Evolutionary conservation across 2,797 vertebrate genomes (phyloP).

Genomic region (Scyliorhinus canicula): DNA sequence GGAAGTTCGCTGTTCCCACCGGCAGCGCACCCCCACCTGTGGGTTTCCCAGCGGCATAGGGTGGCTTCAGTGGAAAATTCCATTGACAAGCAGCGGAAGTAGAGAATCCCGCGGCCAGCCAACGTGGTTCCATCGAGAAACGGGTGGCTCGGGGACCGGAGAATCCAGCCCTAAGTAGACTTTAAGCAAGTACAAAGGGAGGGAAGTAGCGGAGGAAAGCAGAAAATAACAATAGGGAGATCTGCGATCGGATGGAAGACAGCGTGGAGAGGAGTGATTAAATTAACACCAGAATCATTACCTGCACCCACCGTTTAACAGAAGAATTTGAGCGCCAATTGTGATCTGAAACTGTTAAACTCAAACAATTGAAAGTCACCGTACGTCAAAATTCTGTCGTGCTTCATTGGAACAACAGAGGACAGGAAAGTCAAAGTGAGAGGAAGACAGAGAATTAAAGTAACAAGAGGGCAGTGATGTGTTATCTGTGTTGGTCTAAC

Average conservation of each 20-base stretch:
- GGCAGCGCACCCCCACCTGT: too few species aligned
- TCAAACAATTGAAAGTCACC: background rate
- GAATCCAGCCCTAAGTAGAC: too few species aligned
- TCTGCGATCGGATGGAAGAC: background rate
- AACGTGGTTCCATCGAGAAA: too few species aligned
- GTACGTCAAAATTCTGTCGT: background rate
- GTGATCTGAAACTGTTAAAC: background rate
- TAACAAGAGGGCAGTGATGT: too few species aligned
- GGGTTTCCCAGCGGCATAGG: too few species aligned
- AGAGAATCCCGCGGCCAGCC: too few species aligned
- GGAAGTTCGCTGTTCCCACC: too few species aligned
- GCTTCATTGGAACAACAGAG: background rate
- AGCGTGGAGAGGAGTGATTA: background rate
- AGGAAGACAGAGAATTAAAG: background rate
- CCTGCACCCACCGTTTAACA: background rate
- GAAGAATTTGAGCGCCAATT: background rate
- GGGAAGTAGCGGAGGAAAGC: background rate
- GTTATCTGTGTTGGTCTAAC: too few species aligned
- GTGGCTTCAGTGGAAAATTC: too few species aligned
- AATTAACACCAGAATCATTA: background rate
- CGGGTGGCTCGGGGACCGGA: too few species aligned
- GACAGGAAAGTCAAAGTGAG: background rate
- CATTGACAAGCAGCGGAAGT: too few species aligned
- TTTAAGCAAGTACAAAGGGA: background rate
- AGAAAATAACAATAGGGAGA: background rate